Evolutionary conservation across 2,797 vertebrate species (phyloP), one percentile per base, ranked within the genome.

Genomic region (Prunella strophiata): DNA sequence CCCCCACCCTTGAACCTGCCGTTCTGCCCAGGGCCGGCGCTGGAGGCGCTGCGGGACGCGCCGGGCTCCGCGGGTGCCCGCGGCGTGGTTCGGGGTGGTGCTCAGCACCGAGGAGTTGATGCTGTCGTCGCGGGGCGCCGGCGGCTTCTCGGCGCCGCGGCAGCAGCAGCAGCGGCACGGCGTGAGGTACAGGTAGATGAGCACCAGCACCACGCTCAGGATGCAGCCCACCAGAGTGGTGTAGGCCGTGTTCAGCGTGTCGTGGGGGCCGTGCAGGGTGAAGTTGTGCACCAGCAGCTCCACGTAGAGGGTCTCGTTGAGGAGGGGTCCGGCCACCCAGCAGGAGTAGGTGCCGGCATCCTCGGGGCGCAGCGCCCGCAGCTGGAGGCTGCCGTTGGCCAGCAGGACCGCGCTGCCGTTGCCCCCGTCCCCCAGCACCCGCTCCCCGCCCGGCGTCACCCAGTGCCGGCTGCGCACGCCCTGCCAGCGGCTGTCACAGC

Each of bases 131-230:
- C 98, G 98, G 5, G 98, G 98, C 15, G 96, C 89, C 68, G 98
- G 98, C 2, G 98, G 97, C 71, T 98, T 99, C 40, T 98, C 98
- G 2, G 96, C 42, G n/a, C 98, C 98, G 23, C 98, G 98, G 96
- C 99, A 99, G 97, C 99, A 98, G 97, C 99, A 98, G 97, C 99
- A 99, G 87, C 98, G 99, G 71, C 99, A 99, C 1, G 99, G 99
- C 1, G 99, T 99, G 94, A 99, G 97, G 96, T 99, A 99, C 95
- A 99, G 98, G 96, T 99, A 99, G 97, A 99, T 99, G 76, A 99
- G 98, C 51, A 99, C 99, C 96, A 99, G 98, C 88, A 99, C 98
- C 88, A 99, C 99, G 30, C 99, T 99, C 81, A 99, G 98, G 95
- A 99, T 98, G 81, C 99, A 99, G 80, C 99, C 99, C 96, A 99